Conservation (phyloP, 23 tunicate species). For the Halocynthia aurantium region DNA sequence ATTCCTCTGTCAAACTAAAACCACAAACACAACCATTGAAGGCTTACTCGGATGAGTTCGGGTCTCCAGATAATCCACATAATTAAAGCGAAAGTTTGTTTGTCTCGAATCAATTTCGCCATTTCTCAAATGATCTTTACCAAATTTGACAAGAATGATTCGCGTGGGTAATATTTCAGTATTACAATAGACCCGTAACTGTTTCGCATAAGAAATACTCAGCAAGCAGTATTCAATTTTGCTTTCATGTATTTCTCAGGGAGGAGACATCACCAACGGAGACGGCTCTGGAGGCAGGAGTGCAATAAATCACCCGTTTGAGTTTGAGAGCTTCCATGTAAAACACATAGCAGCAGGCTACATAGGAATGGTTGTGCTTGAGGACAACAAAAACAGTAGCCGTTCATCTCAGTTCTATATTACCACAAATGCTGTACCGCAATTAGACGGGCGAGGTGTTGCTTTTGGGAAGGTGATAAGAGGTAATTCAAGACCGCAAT, state of each 20-base stretch:
- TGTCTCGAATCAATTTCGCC: no score
- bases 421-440: conserved; percentile 15
- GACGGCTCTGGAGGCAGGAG: conserved; percentile 78
- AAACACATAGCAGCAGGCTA: conserved; percentile 45
- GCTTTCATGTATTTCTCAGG: conserved; percentile 30
- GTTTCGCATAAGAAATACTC: no score
- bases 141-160: no score
- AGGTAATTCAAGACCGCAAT: conserved; percentile 20
- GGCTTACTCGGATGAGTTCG: no score
- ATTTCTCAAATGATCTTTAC: no score
- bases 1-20: no score
- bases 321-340: conserved; percentile 50
- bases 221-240: no score
- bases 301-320: conserved; percentile 54
- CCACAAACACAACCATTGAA: no score
- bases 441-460: conserved; percentile 37
- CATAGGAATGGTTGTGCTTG: conserved; percentile 54
- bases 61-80: no score
- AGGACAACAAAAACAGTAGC: conserved; percentile 53
- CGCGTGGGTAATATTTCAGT: no score
- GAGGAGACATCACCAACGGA: conserved; percentile 73
- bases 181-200: no score
- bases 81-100: no score
- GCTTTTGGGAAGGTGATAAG: conserved; percentile 55
- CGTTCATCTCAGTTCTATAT: conserved; percentile 66